phyloP scores from a whole-genome alignment of 2,888 invertebrate species.

The Ephialtes manifestator region DNA sequence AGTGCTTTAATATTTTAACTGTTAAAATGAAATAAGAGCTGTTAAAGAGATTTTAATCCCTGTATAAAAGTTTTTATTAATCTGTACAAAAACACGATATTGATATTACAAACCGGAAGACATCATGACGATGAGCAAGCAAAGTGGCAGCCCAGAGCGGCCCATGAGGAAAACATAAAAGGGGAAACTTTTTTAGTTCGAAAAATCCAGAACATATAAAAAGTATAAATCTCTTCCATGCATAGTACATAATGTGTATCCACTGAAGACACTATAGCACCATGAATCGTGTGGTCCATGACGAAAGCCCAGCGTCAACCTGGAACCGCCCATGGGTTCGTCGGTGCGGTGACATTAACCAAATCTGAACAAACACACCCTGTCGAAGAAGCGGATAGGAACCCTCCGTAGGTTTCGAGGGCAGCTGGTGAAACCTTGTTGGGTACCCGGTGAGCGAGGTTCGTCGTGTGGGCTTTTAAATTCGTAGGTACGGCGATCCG shows the following conservation, averaged over 20 bases:
- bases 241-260: conserved; percentile 16
- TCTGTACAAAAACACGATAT: not conserved
- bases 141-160: not conserved
- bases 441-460: conserved; percentile 20
- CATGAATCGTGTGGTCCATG: conserved; percentile 62
- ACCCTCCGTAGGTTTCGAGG: conserved; percentile 42
- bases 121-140: conserved; percentile 57
- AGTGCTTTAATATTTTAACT: not conserved
- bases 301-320: conserved; percentile 74
- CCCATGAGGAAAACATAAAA: conserved; percentile 30
- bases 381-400: conserved; percentile 48
- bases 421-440: conserved; percentile 57
- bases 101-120: conserved; percentile 53
- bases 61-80: not conserved
- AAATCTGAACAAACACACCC: conserved; percentile 83
- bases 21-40: not conserved
- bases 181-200: not conserved
- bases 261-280: not conserved
- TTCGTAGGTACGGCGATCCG: conserved; percentile 44
- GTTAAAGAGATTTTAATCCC: not conserved
- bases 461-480: conserved; percentile 39
- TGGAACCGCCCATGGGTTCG: conserved; percentile 65
- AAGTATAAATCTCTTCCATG: conserved; percentile 35
- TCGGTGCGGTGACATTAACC: conserved; percentile 80
- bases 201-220: conserved; percentile 8